Percentiles rank a stretch among this genome's conserved stretches.
These are phyloP conservation scores for Bombus waltoni DNA, from an alignment of 1,140 invertebrate genomes.

Conservation along the genomic window DNA sequence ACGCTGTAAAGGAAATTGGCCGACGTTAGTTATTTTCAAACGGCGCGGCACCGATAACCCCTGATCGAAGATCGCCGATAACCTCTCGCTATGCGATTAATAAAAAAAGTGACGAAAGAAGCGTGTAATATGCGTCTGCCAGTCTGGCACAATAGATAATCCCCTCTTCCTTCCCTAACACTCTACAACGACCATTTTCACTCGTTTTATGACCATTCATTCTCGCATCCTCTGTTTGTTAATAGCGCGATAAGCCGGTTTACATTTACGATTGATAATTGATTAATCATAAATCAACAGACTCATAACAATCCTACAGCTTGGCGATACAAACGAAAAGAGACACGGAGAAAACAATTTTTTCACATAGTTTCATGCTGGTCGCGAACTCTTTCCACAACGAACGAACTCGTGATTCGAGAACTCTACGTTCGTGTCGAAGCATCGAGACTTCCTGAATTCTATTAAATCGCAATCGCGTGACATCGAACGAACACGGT, in stretches of 20 bases:
- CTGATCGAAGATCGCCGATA: slow-evolving; percentile 31
- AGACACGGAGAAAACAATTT: not conserved
- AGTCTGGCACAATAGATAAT: slow-evolving; percentile 24
- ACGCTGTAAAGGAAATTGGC: not conserved
- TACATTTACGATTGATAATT: slow-evolving; percentile 23
- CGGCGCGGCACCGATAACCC: slow-evolving; percentile 13
- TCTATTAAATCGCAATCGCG: not conserved
- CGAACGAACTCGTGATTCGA: not conserved
- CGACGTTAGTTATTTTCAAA: slow-evolving; percentile 24
- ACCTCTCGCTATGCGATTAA: slow-evolving; percentile 26
- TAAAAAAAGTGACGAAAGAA: slow-evolving; percentile 22
- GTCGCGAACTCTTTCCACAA: not conserved
- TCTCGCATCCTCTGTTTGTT: not conserved
- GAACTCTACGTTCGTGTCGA: no score
- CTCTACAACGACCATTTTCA: not conserved
- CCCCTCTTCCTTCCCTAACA: not conserved
- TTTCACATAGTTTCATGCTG: not conserved
- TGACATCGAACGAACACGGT: not conserved
- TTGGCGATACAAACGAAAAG: not conserved
- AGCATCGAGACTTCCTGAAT: not conserved
- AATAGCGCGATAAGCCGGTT: slow-evolving; percentile 15
- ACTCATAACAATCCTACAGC: not conserved
- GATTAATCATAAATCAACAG: slow-evolving; percentile 20
- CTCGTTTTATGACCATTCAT: not conserved
- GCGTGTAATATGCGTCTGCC: slow-evolving; percentile 32